Base-by-base conservation (phyloP, 2,888 invertebrate species). In the Phragmatobia fuliginosa region DNA sequence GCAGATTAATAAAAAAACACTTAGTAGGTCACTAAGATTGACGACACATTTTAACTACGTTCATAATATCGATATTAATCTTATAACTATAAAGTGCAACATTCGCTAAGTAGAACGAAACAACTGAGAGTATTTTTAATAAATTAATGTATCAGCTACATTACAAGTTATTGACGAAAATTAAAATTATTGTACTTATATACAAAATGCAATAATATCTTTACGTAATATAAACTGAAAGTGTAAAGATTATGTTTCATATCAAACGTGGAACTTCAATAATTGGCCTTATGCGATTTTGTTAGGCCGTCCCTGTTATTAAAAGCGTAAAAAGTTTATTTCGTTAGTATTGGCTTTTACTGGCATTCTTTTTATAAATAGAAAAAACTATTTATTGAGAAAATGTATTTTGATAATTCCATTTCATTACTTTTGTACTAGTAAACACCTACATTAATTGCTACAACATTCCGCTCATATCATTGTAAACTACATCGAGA, bases 71-170 rank as follows among this genome's bases (percentile, higher is more conserved):
- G 87, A 88, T 92, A 91, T 87, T 90, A 88, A 90, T 84, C 89
- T 92, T 94, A 94, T 83, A 89, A 88, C 90, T 94, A 94, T 88
- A 89, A 90, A 91, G 94, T 94, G 94, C 94, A 93, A 93, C 92
- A 93, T 92, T 94, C 87, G 90, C 94, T 94, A 94, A 89, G 82
- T 89, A 92, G 87, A 94, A 94, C 89, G 82, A 87, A 93, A 92
- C 87, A 92, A 94, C 90, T 92, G 90, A 80, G 92, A 92, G 92
- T 92, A 92, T 92, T 92, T 65, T 91, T 81, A 94, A 94, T 94
- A 94, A 94, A 93, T 94, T 92, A 92, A 89, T 90, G 88, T 89
- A 89, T 85, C 87, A 90, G 85, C 90, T 91, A 91, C 87, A 87
- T 88, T 88, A 87, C 81, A 85, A 82, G 85, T 88, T 86, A 87